A percentile compares a stretch with the other conserved stretches of the same genome.
Conservation (phyloP, 2,113 vertebrate species). For the Callopanchax toddi region DNA sequence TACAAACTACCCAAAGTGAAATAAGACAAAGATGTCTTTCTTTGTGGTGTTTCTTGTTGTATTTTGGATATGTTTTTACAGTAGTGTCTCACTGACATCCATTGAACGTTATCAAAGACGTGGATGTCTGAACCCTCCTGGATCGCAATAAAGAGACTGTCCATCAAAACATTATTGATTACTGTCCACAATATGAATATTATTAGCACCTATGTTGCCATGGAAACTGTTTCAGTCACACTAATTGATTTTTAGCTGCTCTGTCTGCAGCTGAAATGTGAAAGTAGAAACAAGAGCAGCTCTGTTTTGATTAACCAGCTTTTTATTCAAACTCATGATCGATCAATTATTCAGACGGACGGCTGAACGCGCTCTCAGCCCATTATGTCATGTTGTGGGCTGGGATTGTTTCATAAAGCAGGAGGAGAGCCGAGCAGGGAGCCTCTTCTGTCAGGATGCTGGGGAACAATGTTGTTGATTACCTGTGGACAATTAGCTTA, state of each 20-base stretch:
- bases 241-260: too few species aligned
- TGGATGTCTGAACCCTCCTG: not conserved
- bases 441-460: not conserved
- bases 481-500: not conserved
- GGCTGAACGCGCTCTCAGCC: not conserved
- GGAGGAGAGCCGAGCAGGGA: not conserved
- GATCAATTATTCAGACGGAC: not conserved
- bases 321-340: not conserved
- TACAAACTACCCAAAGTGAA: too few species aligned
- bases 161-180: not conserved
- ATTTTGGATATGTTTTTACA: too few species aligned
- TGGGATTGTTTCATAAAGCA: not conserved
- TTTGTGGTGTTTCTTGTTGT: too few species aligned
- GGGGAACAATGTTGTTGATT: conserved; percentile 5
- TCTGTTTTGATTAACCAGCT: not conserved
- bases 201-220: too few species aligned
- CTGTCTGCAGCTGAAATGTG: not conserved
- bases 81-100: not conserved
- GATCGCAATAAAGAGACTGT: not conserved
- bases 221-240: too few species aligned
- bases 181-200: not conserved
- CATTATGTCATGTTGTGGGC: not conserved
- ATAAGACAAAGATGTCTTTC: too few species aligned
- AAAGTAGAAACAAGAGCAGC: not conserved
- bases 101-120: not conserved